phyloP scores from a whole-genome alignment of 2,113 vertebrate species.

The Peucedramus taeniatus region DNA sequence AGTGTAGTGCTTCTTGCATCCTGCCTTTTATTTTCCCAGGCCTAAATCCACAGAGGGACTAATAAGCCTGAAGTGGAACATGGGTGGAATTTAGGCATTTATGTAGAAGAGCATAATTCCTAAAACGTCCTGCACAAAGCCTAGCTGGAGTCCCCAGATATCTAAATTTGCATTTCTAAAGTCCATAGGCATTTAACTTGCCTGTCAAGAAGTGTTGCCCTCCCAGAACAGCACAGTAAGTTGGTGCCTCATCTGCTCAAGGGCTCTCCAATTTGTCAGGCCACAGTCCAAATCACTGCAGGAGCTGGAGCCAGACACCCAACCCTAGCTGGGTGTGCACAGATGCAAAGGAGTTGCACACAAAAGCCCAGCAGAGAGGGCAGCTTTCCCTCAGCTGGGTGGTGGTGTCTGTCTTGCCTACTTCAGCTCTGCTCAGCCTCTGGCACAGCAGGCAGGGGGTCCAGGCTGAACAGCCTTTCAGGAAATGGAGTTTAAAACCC shows the following conservation, averaged over 20 bases:
- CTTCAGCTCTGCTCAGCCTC: neutral
- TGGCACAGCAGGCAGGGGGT: neutral
- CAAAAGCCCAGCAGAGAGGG: neutral
- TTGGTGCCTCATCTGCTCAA: neutral
- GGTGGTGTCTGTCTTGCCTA: neutral
- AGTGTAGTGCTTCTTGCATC: constrained; percentile 3
- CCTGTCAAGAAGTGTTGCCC: neutral
- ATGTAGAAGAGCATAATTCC: constrained; percentile 23
- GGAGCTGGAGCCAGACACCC: neutral
- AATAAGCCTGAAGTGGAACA: constrained; percentile 30
- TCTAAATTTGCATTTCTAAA: constrained; percentile 21
- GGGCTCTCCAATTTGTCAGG: neutral
- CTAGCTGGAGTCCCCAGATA: neutral
- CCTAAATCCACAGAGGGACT: constrained; percentile 22
- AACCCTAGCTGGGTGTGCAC: neutral
- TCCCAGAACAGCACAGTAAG: neutral
- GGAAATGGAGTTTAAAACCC: neutral
- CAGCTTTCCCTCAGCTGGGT: neutral
- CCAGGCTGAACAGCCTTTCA: neutral
- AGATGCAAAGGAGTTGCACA: rapidly evolving
- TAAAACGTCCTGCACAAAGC: neutral
- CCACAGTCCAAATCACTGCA: neutral
- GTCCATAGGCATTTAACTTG: neutral
- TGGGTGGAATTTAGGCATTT: constrained; percentile 20
- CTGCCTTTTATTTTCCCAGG: constrained; percentile 36